Base-by-base conservation (phyloP, 1,140 invertebrate species). In the Drosophila persimilis region DNA sequence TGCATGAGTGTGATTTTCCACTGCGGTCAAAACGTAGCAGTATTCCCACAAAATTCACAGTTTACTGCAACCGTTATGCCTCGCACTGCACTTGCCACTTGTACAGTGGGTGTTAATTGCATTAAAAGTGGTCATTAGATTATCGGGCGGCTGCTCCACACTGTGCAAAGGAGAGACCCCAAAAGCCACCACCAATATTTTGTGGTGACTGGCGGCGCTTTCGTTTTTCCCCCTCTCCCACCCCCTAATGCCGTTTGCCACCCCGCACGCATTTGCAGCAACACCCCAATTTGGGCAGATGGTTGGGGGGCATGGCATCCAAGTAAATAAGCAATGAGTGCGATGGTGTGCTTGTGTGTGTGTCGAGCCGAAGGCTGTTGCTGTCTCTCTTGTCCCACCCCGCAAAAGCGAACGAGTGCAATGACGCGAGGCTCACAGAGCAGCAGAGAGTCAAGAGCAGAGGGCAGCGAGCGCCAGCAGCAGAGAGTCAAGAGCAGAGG, bases 221-320 rank as follows among this genome's bases (percentile, higher is more conserved):
- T 78, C 75, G 75, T 65, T 78, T 76, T 79, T 69, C 73, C 29
- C 29, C 35, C 1, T 66, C 55, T 56, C 11, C 50, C 24, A 39
- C 15, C 39, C 24, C 22, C 41, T 45, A 13, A 39, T 74, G 69
- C 58, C 70, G 59, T 57, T 84, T 64, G 55, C 81, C 71, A 86
- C 81, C 81, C 80, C 73, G 58, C 73, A 86, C 83, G 69, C 69
- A 67, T 44, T 45, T 54, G 57, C 51, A 58, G 51, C 59, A 46
- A 55, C 59, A 46, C 35, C 62, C 47, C 31, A 57, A 24, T 54
- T 45, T 11, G 35, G 39, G 20, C 13, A 6, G 17, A 41, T 31
- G 17, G 45, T 44, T 35, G 43, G 64, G 70, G 73, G 63, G 45
- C 53, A 9, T 9, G 31, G 51, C 24, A 55, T 50, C 29, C 53